phyloP scores from a whole-genome alignment of 2,888 invertebrate genomes.

The Melinopterus prodromus region DNA sequence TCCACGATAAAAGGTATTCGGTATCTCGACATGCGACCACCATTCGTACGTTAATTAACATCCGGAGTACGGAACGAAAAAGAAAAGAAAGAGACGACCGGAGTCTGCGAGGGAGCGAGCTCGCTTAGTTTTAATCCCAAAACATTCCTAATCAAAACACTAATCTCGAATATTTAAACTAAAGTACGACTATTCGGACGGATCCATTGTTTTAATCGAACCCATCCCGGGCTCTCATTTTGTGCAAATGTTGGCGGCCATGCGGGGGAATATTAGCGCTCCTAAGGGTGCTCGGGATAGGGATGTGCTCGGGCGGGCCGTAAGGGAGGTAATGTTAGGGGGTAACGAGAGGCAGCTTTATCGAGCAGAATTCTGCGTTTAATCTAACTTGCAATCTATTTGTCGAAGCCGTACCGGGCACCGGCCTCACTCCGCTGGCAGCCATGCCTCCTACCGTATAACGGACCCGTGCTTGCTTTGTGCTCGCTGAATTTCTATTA shows the following conservation, averaged over 20 bases:
- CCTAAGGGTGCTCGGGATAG: conserved; percentile 55
- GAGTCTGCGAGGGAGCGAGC: background rate
- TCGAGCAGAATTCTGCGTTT: conserved; percentile 60
- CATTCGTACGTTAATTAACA: background rate
- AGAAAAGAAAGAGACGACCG: conserved; percentile 22
- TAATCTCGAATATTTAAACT: conserved; percentile 46
- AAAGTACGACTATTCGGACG: conserved; percentile 47
- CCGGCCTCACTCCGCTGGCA: conserved; percentile 6
- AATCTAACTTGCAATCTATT: conserved; percentile 62
- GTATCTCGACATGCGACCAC: background rate
- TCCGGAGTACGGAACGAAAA: background rate
- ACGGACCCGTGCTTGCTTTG: conserved; percentile 17
- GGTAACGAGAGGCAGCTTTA: conserved; percentile 52
- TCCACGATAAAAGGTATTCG: background rate
- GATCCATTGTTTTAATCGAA: conserved; percentile 61
- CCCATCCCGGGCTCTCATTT: conserved; percentile 61
- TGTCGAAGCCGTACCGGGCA: conserved; percentile 55
- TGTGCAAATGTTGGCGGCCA: conserved; percentile 60
- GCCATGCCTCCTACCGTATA: conserved; percentile 5
- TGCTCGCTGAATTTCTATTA: conserved; percentile 20
- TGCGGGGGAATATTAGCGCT: conserved; percentile 60
- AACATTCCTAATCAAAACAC: conserved; percentile 38
- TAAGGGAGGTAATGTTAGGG: conserved; percentile 47
- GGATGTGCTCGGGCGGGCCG: conserved; percentile 45
- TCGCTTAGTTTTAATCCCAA: conserved; percentile 24